phyloP scores from a whole-genome alignment of 2,113 vertebrate genomes.

The Ploceus nigricollis region DNA sequence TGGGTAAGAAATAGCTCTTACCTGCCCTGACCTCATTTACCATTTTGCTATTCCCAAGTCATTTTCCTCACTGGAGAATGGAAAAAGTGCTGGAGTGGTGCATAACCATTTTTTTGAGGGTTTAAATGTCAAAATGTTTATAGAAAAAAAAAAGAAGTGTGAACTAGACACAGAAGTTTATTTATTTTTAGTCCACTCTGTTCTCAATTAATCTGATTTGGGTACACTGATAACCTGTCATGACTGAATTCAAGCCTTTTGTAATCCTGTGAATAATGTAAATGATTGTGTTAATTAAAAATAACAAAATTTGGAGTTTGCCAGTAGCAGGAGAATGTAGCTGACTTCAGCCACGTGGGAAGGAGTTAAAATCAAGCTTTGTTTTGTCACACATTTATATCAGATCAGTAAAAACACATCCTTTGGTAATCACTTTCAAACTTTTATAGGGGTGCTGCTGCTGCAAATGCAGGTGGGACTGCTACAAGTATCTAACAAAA shows the following conservation, averaged over 20 bases:
- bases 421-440: neutral
- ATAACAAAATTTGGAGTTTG: neutral
- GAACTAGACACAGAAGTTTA: neutral
- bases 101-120: neutral
- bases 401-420: neutral
- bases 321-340: neutral
- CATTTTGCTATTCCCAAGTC: neutral
- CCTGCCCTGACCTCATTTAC: slow-evolving; percentile 26
- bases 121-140: slow-evolving; percentile 20
- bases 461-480: neutral
- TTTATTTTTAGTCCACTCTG: neutral
- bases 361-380: neutral
- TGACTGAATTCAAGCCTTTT: neutral
- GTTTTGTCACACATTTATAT: neutral
- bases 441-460: neutral
- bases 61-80: neutral
- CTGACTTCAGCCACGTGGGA: neutral
- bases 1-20: slow-evolving; percentile 15
- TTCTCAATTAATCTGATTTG: neutral
- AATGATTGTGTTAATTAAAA: neutral
- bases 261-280: neutral
- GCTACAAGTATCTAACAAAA: neutral
- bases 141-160: neutral
- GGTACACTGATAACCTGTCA: neutral
- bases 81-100: slow-evolving; percentile 14